These are phyloP conservation scores for Bambusicola thoracicus DNA, from an alignment of 2,113 vertebrate species.

Conservation along the genomic window DNA sequence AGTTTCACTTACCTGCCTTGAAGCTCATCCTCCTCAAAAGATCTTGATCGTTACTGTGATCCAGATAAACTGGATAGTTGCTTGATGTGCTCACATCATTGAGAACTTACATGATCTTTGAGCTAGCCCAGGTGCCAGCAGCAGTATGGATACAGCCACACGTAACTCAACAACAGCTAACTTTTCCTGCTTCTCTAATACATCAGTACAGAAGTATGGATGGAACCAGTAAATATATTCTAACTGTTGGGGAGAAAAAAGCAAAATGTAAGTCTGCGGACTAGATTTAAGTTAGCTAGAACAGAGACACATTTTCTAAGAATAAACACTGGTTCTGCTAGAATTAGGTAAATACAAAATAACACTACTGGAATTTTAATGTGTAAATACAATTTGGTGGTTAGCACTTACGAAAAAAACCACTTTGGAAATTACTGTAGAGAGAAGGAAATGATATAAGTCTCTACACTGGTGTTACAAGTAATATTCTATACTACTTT, in stretches of 20 bases:
- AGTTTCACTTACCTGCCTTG: background rate
- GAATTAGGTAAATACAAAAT: background rate
- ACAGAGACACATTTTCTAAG: background rate
- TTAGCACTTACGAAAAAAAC: background rate
- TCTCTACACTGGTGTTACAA: background rate
- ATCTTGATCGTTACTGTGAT: background rate
- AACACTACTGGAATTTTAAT: background rate
- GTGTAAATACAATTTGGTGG: background rate
- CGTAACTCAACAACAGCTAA: background rate
- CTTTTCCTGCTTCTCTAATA: background rate
- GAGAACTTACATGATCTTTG: conserved; percentile 5
- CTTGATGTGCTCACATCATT: too few relatives aligned
- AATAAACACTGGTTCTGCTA: background rate
- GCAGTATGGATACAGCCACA: background rate
- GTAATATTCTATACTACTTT: background rate
- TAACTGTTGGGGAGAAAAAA: background rate
- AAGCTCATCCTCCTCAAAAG: background rate
- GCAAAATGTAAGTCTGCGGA: background rate
- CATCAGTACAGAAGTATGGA: background rate
- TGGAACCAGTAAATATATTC: background rate
- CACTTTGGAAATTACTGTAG: background rate
- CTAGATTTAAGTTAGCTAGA: background rate
- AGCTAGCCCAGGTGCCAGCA: background rate
- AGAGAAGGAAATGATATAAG: background rate
- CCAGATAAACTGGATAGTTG: background rate